Conservation (phyloP, 1,140 invertebrate genomes). For the Drosophila oshimai region DNA sequence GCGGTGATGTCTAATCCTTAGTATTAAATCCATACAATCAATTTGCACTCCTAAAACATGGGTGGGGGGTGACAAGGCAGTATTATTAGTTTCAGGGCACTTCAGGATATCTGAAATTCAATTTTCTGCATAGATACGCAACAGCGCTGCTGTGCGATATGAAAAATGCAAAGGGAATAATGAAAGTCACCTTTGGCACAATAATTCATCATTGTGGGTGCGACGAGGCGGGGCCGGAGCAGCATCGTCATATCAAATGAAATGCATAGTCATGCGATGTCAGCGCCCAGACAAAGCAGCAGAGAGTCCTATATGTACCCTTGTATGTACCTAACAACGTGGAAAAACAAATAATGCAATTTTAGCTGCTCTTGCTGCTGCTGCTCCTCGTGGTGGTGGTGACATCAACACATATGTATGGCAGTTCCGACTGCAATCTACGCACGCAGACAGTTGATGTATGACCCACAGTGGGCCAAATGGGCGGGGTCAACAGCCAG, state of each 20-base stretch:
- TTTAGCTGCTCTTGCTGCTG: constrained; percentile 31
- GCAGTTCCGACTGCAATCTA: constrained; percentile 40
- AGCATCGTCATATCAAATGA: constrained; percentile 65
- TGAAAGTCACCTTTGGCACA: constrained; percentile 74
- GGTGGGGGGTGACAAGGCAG: constrained; percentile 51
- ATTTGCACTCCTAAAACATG: constrained; percentile 39
- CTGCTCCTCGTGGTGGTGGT: not conserved
- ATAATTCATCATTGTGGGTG: constrained; percentile 67
- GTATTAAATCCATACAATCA: constrained; percentile 77
- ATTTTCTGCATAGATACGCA: constrained; percentile 75
- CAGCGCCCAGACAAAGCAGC: constrained; percentile 23
- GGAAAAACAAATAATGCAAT: constrained; percentile 74
- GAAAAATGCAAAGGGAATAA: constrained; percentile 61
- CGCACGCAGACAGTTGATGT: constrained; percentile 59
- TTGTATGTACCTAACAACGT: constrained; percentile 40
- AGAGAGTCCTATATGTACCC: not conserved
- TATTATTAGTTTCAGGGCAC: constrained; percentile 18
- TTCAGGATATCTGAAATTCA: constrained; percentile 57
- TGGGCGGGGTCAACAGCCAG: constrained; percentile 55
- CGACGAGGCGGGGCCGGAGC: not conserved
- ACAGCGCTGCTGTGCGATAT: constrained; percentile 30
- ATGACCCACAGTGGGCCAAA: constrained; percentile 34
- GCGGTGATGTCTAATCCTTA: constrained; percentile 68
- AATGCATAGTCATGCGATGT: constrained; percentile 70
- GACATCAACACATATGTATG: constrained; percentile 52